A percentile compares a stretch with the other conserved stretches of the same genome.
Evolutionary conservation across 2,113 vertebrate genomes (phyloP).

Genomic region (Myiopsitta monachus): DNA sequence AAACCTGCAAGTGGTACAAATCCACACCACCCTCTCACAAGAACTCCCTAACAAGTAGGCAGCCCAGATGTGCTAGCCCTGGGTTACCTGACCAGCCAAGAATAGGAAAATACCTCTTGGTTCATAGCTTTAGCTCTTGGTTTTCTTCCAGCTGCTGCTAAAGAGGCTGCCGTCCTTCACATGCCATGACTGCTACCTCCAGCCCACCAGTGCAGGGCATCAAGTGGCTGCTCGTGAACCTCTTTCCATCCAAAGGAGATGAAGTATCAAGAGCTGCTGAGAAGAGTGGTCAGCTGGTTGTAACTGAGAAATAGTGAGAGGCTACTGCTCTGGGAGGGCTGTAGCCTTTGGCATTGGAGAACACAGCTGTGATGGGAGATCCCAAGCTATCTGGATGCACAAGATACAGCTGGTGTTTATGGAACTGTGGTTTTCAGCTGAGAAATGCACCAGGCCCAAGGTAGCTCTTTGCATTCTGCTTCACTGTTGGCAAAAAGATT

Average conservation of each 20-base stretch:
- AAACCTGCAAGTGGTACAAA: neutral
- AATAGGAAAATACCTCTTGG: neutral
- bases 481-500: neutral
- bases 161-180: neutral
- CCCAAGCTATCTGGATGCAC: neutral
- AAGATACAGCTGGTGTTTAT: neutral
- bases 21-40: neutral
- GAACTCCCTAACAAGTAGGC: neutral
- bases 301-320: neutral
- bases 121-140: neutral
- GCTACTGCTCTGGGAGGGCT: neutral
- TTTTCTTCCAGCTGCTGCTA: neutral
- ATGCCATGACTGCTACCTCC: neutral
- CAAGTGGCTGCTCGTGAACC: neutral
- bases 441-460: neutral
- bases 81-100: neutral
- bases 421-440: neutral
- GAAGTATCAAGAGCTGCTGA: neutral
- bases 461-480: neutral
- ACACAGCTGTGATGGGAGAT: neutral
- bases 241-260: neutral
- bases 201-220: rapidly evolving
- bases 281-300: neutral
- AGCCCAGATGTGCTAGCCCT: neutral
- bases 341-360: neutral